Conservation (phyloP, 2,888 invertebrate genomes). For the Actias luna region DNA sequence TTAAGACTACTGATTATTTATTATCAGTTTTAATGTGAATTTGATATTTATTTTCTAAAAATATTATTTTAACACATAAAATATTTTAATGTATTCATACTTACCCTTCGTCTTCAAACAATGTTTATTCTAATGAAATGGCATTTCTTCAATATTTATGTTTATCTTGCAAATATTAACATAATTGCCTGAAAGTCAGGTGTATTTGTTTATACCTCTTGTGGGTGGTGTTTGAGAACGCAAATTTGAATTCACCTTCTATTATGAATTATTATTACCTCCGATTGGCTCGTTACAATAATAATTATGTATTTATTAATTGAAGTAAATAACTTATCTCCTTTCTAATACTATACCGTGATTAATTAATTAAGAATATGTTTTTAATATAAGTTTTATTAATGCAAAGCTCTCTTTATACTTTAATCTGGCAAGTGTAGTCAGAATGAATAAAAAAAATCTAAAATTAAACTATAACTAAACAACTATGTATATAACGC, state of each 20-base stretch:
- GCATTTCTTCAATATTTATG: constrained; percentile 19
- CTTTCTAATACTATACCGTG: background rate
- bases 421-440: too few species aligned
- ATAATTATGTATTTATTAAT: background rate
- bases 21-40: too few species aligned
- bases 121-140: constrained; percentile 12
- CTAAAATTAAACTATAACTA: too few species aligned
- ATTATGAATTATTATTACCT: constrained; percentile 3
- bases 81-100: background rate
- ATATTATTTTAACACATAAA: too few species aligned
- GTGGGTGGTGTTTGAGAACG: background rate
- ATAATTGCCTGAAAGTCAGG: constrained; percentile 8
- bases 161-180: constrained; percentile 18
- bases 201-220: constrained; percentile 13
- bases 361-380: background rate
- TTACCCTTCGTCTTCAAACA: background rate
- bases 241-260: background rate
- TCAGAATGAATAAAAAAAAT: too few species aligned
- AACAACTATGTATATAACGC: too few species aligned
- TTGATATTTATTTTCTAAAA: too few species aligned
- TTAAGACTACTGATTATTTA: too few species aligned
- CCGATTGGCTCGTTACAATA: background rate
- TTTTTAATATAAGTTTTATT: too few species aligned
- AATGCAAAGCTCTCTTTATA: too few species aligned
- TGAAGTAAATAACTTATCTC: background rate